phyloP scores from a whole-genome alignment of 2,113 vertebrate genomes.

The Egretta garzetta region DNA sequence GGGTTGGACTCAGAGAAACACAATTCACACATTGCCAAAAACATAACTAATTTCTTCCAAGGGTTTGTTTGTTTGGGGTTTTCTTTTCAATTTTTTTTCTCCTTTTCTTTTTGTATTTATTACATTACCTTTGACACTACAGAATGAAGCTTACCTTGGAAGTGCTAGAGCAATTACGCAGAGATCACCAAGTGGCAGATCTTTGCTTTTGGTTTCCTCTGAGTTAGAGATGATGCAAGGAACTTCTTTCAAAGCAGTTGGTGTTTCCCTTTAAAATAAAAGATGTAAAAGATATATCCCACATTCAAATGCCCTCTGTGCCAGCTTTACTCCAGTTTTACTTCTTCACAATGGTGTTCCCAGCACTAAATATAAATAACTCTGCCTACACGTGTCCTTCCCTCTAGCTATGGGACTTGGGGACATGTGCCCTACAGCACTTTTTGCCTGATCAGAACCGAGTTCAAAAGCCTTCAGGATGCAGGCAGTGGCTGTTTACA shows the following conservation, averaged over 20 bases:
- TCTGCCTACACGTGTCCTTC: neutral
- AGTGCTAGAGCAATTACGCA: neutral
- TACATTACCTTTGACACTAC: neutral
- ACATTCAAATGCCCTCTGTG: neutral
- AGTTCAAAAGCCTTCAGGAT: neutral
- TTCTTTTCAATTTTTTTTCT: accelerated
- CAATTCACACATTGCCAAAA: neutral
- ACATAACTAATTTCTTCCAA: neutral
- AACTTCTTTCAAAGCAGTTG: neutral
- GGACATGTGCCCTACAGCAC: neutral
- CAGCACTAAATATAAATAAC: neutral
- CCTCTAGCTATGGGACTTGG: neutral
- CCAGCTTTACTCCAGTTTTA: neutral
- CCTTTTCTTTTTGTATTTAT: neutral
- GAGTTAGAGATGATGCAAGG: neutral
- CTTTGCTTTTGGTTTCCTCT: neutral
- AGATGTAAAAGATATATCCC: neutral
- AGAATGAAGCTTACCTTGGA: neutral
- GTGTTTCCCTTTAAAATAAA: neutral
- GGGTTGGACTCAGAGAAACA: neutral
- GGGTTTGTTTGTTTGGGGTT: accelerated
- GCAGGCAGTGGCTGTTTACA: neutral
- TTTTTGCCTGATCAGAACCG: neutral
- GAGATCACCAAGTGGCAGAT: neutral
- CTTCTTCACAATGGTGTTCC: neutral